Base-by-base conservation (phyloP, 1,140 invertebrate species). In the Brachionus koreanus region DNA sequence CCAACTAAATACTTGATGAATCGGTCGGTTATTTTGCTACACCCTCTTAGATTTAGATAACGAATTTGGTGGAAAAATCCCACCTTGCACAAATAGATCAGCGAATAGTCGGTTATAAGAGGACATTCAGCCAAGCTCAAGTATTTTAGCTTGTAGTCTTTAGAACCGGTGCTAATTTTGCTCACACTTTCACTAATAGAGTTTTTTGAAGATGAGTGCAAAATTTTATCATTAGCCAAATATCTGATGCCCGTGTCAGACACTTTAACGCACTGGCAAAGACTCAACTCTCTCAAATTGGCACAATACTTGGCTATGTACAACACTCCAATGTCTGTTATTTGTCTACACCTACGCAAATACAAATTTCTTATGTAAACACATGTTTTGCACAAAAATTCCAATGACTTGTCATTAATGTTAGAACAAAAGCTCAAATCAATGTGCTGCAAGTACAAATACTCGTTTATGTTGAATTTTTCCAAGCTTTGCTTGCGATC, bases 281-380 rank as follows among this genome's bases (percentile, higher is more conserved):
- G 43, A 74, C 69, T 74, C 1, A 74, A 25, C 39, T 74, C 69
- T 25, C 69, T 74, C 25, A 74, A 25, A 46, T 74, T 43, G 29
- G 9, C 16, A 74, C 69, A 74, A 74, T 74, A 74, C 43, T 74
- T 74, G 33, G 69, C 42, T 49, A 74, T 74, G 43, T 74, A 74
- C 69, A 74, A 46, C 9, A 74, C 37, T 5, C 39, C 37, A 12
- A 74, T 74, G 25, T 74, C 69, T 13, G 39, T 74, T 23, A 74
- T 46, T 46, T 74, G 69, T n/a, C 43, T 49, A 29, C 69, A 74
- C 12, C 69, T 13, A 19, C 69, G 37, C 43, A 74, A 74, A 74
- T 74, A 74, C 23, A 74, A 74, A 49, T 74, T 74, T 23, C 43
- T 43, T 16, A 74, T 74, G 43, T 25, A 74, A 4, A 74, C 43